phyloP scores from a whole-genome alignment of 2,113 vertebrate species.

The Lamprotornis superbus region DNA sequence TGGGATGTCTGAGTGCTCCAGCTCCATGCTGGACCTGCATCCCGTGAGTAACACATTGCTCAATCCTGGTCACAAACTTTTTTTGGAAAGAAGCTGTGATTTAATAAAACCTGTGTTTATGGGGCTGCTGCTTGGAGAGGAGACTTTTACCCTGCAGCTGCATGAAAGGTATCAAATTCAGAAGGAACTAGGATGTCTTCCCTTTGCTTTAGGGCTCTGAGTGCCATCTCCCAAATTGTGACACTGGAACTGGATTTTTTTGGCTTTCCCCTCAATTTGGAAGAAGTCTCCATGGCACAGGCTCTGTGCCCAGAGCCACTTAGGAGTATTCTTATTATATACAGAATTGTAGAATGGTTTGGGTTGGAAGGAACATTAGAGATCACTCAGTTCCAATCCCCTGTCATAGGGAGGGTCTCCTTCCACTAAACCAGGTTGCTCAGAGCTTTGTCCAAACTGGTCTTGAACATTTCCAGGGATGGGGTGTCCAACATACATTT shows the following conservation, averaged over 20 bases:
- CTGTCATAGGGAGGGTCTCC: not conserved
- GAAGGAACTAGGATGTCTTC: not conserved
- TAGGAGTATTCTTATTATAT: not conserved
- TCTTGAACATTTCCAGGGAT: not conserved
- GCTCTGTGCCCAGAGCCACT: not conserved
- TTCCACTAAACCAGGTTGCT: not conserved
- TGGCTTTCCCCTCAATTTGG: not conserved
- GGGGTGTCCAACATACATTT: not conserved
- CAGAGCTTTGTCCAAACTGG: not conserved
- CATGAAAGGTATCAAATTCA: not conserved
- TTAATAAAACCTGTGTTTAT: not conserved
- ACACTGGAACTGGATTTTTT: not conserved
- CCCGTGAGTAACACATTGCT: fast-evolving
- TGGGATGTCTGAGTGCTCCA: not conserved
- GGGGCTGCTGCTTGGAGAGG: not conserved
- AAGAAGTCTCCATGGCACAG: not conserved
- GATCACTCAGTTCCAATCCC: not conserved
- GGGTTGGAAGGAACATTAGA: not conserved
- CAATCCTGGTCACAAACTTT: not conserved
- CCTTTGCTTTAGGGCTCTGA: not conserved
- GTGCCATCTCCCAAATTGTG: fast-evolving
- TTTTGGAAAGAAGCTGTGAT: not conserved
- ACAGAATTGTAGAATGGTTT: not conserved
- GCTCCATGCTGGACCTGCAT: not conserved
- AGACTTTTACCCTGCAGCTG: not conserved